Conservation (phyloP, 1,140 invertebrate species). For the Nymphalis io region DNA sequence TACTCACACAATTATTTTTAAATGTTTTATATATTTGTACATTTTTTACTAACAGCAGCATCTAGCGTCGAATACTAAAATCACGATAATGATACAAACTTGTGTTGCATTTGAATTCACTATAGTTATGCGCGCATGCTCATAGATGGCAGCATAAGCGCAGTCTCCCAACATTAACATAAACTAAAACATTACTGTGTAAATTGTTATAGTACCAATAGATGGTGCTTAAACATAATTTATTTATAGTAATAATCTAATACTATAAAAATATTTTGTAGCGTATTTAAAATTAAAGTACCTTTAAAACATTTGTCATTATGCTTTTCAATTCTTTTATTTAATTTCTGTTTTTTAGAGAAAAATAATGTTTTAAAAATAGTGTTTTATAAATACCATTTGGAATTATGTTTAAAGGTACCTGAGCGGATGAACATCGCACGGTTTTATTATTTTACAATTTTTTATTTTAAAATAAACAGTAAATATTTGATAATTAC, state of each 20-base stretch:
- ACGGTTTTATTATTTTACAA: too few species aligned
- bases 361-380: too few species aligned
- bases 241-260: neutral
- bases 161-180: conserved; percentile 22
- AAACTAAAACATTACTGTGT: conserved; percentile 30
- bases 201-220: conserved; percentile 49
- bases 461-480: too few species aligned
- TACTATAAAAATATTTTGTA: too few species aligned
- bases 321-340: neutral
- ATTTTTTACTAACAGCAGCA: conserved; percentile 32
- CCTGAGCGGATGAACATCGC: too few species aligned
- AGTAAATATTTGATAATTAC: too few species aligned
- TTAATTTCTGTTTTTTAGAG: too few species aligned
- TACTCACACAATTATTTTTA: too few species aligned
- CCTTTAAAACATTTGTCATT: neutral
- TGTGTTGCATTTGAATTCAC: conserved; percentile 22
- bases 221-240: conserved; percentile 53
- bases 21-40: neutral
- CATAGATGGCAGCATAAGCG: conserved; percentile 65
- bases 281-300: neutral
- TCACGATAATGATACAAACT: conserved; percentile 6
- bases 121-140: conserved; percentile 49
- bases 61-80: conserved; percentile 41
- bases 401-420: too few species aligned
- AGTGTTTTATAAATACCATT: too few species aligned